A percentile compares a stretch with the other conserved stretches of the same genome.
phyloP scores from a whole-genome alignment of 2,113 vertebrate species.

The Tylochromis polylepis region DNA sequence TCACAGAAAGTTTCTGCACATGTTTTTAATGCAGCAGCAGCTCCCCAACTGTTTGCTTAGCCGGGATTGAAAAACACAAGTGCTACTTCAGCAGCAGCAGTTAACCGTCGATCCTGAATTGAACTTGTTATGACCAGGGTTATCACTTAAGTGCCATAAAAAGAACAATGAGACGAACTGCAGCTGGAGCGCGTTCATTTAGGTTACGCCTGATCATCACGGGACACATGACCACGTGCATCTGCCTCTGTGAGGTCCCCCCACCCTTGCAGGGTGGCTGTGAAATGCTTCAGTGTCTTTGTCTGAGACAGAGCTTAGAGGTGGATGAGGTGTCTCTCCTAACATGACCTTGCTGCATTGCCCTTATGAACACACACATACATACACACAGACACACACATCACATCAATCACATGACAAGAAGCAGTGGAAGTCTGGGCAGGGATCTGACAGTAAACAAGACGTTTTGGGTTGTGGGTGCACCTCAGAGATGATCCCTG shows the following conservation, averaged over 20 bases:
- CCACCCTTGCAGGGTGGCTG: not conserved
- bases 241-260: not conserved
- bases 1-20: not conserved
- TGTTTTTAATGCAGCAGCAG: not conserved
- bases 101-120: slow-evolving; percentile 24
- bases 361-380: not conserved
- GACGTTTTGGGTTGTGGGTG: not conserved
- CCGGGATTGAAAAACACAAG: not conserved
- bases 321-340: slow-evolving; percentile 6
- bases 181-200: not conserved
- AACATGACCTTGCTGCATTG: slow-evolving; percentile 24
- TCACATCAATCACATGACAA: not conserved
- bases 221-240: not conserved
- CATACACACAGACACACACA: not conserved
- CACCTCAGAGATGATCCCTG: not conserved
- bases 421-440: not conserved
- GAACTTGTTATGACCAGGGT: not conserved
- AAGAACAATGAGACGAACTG: not conserved
- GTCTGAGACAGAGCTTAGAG: not conserved
- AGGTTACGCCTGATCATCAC: not conserved
- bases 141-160: not conserved
- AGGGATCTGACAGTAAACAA: not conserved
- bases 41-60: not conserved
- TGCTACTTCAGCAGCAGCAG: not conserved
- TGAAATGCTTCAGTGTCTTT: not conserved